These are phyloP conservation scores for Hippocampus barbouri DNA, from an alignment of 2,113 vertebrate species.

Conservation along the genomic window DNA sequence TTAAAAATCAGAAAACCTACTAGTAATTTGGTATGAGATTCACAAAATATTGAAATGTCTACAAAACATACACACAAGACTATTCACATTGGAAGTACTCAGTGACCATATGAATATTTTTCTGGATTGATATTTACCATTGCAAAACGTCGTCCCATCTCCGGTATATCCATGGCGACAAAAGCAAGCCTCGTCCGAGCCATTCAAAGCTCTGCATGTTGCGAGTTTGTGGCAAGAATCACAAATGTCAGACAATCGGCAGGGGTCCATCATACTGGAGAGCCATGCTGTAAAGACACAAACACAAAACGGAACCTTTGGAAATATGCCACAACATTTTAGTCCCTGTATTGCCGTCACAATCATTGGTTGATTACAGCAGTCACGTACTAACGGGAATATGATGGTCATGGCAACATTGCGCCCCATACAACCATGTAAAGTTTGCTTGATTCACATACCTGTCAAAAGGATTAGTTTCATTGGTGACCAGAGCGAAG, in stretches of 20 bases:
- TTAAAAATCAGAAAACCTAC: no score
- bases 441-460: conserved; percentile 43
- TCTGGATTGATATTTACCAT: conserved; percentile 55
- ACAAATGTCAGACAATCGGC: conserved; percentile 64
- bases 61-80: background rate
- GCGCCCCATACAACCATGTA: background rate
- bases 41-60: no score
- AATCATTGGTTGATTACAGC: background rate
- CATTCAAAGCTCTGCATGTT: conserved; percentile 45
- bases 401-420: background rate
- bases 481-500: conserved; percentile 68
- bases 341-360: background rate
- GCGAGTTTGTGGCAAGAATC: conserved; percentile 61
- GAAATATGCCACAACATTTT: background rate
- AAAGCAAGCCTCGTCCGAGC: conserved; percentile 52
- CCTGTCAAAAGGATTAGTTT: conserved; percentile 77
- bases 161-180: conserved; percentile 71
- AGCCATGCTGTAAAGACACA: conserved; percentile 67
- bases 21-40: no score
- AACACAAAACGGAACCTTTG: conserved; percentile 9
- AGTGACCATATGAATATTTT: background rate
- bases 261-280: conserved; percentile 67
- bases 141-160: conserved; percentile 61
- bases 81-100: background rate
- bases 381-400: background rate